Percentiles rank a stretch among this genome's conserved stretches.
phyloP scores from a whole-genome alignment of 2,113 vertebrate species.

The Nyctereutes procyonoides region DNA sequence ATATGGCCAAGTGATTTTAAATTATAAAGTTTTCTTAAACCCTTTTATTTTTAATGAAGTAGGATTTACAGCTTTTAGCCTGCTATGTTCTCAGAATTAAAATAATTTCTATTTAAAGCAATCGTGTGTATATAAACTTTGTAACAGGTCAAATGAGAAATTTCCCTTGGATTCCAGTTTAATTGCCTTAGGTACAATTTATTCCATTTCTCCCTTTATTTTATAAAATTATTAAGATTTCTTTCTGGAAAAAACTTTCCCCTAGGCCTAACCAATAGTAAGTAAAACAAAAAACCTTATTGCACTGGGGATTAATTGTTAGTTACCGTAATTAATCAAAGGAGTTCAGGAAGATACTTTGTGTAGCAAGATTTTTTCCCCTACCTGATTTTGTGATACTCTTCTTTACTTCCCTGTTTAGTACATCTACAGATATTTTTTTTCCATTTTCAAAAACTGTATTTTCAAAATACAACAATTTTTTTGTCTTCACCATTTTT shows the following conservation, averaged over 20 bases:
- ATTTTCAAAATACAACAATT: neutral
- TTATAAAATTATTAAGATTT: neutral
- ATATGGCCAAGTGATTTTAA: neutral
- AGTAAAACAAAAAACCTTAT: neutral
- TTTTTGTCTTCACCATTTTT: neutral
- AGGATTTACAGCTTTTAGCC: neutral
- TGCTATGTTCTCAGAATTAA: neutral
- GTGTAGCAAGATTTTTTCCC: neutral
- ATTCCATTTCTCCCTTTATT: neutral
- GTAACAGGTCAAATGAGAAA: neutral
- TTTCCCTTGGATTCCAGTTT: neutral
- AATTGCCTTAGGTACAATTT: neutral
- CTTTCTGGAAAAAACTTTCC: neutral
- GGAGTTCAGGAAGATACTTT: neutral
- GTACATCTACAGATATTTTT: neutral
- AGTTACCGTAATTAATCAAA: neutral
- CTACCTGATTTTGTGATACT: neutral
- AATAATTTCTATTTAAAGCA: neutral
- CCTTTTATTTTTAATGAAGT: neutral
- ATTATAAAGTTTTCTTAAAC: neutral
- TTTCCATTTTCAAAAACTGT: neutral
- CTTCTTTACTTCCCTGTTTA: neutral
- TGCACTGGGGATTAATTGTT: neutral
- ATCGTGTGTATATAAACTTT: neutral
- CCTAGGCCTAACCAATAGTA: neutral